A percentile compares a stretch with the other conserved stretches of the same genome.
These are phyloP conservation scores for Trichonephila inaurata DNA, from an alignment of 1,140 invertebrate species.

Conservation along the genomic window DNA sequence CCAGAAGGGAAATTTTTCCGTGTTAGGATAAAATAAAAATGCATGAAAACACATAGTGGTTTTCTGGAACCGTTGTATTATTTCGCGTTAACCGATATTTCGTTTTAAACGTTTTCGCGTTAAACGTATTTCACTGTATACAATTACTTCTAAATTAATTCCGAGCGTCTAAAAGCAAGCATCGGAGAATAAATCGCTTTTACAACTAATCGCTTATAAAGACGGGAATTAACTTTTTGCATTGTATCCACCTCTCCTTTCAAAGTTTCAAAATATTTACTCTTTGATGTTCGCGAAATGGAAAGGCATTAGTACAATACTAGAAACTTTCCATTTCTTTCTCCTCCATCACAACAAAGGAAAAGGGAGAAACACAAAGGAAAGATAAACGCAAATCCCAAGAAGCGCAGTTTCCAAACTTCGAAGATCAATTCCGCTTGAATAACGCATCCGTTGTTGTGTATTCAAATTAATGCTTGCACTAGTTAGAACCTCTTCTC, in stretches of 20 bases:
- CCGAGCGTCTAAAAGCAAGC: not conserved
- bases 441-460: conserved; percentile 27
- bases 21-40: too few relatives aligned
- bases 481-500: conserved; percentile 18
- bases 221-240: not conserved
- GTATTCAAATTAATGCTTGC: conserved; percentile 44
- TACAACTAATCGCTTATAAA: not conserved
- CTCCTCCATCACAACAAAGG: not conserved
- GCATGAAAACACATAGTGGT: too few relatives aligned
- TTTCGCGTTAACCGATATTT: too few relatives aligned
- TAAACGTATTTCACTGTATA: too few relatives aligned
- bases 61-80: too few relatives aligned
- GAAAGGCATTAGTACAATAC: not conserved
- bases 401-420: not conserved
- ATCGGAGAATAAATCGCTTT: not conserved
- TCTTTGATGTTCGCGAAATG: not conserved
- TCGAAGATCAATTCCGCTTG: not conserved
- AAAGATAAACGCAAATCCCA: not conserved
- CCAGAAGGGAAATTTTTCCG: too few relatives aligned
- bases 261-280: conserved; percentile 2
- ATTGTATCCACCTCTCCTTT: not conserved
- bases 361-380: conserved; percentile 4
- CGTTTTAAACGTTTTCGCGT: too few relatives aligned
- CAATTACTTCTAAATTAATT: not conserved
- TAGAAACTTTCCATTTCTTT: not conserved